phyloP scores from a whole-genome alignment of 2,888 invertebrate species.

The Furcula furcula region DNA sequence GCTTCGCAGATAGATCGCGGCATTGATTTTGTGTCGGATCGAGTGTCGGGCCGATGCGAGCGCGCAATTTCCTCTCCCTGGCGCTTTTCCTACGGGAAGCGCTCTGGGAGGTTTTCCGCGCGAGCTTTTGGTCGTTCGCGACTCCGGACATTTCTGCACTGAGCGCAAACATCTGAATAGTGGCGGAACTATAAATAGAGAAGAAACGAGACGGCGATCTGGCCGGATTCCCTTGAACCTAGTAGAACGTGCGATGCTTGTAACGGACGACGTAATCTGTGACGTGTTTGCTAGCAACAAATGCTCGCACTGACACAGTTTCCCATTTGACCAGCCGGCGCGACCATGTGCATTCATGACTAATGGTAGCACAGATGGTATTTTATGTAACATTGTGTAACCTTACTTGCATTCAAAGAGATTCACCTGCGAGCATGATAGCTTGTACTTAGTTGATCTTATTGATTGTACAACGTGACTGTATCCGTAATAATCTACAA shows the following conservation, averaged over 20 bases:
- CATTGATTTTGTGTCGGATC: slow-evolving; percentile 33
- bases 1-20: slow-evolving; percentile 26
- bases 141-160: slow-evolving; percentile 78
- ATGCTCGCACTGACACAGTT: slow-evolving; percentile 76
- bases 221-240: slow-evolving; percentile 80
- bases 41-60: slow-evolving; percentile 26
- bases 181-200: slow-evolving; percentile 77
- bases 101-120: slow-evolving; percentile 48
- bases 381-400: slow-evolving; percentile 41
- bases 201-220: slow-evolving; percentile 70
- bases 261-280: slow-evolving; percentile 62
- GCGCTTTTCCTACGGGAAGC: slow-evolving; percentile 43
- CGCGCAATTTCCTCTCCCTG: slow-evolving; percentile 42
- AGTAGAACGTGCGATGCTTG: slow-evolving; percentile 55
- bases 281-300: slow-evolving; percentile 65
- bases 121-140: slow-evolving; percentile 64
- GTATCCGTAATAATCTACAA: too few relatives aligned
- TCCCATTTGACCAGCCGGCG: slow-evolving; percentile 71
- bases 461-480: too few relatives aligned
- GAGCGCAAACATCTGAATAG: slow-evolving; percentile 74
- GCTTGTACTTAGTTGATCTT: slow-evolving; percentile 16
- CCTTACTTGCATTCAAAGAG: slow-evolving; percentile 31
- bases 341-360: slow-evolving; percentile 66
- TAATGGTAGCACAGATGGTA: slow-evolving; percentile 58
- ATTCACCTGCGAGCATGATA: slow-evolving; percentile 34